Base-by-base conservation (phyloP, 2,797 vertebrate species). In the Alectoris magna region DNA sequence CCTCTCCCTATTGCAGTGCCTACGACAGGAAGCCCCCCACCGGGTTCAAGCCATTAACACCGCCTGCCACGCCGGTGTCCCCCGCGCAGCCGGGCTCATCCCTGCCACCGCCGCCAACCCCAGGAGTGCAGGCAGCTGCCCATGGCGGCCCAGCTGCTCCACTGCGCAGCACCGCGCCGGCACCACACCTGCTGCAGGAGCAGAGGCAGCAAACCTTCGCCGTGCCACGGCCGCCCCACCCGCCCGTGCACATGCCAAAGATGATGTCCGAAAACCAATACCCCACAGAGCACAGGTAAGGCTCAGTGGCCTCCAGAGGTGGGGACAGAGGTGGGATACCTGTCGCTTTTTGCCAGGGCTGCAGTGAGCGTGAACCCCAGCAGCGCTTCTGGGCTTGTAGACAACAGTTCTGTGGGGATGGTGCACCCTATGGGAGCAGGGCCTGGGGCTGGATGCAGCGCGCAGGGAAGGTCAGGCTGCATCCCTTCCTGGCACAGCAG, bases 11-110 rank as follows among this genome's bases (percentile, higher is more conserved):
- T 83, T 24, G 5, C 98, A 99, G 99, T 99, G 99, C 99, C 99
- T 99, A 99, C 31, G 98, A 99, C 97, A 98, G 99, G 98, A 99
- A 99, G 96, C 98, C 98, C 97, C 96, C 98, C 12, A 86, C 98
- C 14, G 98, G 98, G 97, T 99, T 99, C 97, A 99, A 99, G 98
- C 98, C 99, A 98, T 98, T 99, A 98, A 99, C 99, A 72, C 99
- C 99, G 16, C 99, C 99, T 9, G 97, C 98, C 63, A 98, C 99
- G 1, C 99, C 99, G 0, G 97, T 98, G 71, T 99, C 99, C 19
- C 98, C 97, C 1, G 84, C 43, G 3, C 97, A 97, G 74, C 97
- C 97, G 90, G 97, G 95, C 12, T 73, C 96, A 9, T 82, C 97
- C 7, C 97, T 98, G 71, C 97, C 96, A 4, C 96, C 84, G 24